Evolutionary conservation across 2,797 vertebrate species (phyloP).

Genomic region (Sebastes iracundus): DNA sequence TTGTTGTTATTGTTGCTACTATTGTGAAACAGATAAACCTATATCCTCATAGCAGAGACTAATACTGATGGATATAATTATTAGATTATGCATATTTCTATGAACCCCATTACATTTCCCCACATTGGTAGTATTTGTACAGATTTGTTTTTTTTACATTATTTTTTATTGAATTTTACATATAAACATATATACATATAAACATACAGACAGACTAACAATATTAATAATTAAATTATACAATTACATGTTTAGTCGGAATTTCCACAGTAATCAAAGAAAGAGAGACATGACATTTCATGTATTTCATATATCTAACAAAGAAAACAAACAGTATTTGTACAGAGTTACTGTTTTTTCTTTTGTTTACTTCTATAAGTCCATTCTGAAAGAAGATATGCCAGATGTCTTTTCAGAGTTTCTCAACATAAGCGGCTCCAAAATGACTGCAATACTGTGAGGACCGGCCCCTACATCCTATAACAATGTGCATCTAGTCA

Average conservation of each 20-base stretch:
- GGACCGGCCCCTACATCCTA: background rate
- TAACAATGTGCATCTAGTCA: background rate
- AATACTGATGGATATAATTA: background rate
- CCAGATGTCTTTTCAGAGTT: slow-evolving; percentile 12
- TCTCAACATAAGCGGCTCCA: background rate
- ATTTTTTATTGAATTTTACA: too few species aligned
- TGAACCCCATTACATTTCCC: background rate
- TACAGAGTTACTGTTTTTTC: background rate
- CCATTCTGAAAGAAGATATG: background rate
- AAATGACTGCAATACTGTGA: background rate
- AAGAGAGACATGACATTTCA: too few species aligned
- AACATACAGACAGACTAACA: too few species aligned
- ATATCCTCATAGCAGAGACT: background rate
- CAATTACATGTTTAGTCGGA: too few species aligned
- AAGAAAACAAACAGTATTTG: background rate
- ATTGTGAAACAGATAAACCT: background rate
- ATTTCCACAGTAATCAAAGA: too few species aligned
- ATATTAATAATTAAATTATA: too few species aligned
- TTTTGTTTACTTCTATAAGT: background rate
- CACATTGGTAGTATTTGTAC: background rate
- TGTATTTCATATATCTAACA: too few species aligned
- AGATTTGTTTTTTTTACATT: too few species aligned
- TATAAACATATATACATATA: too few species aligned
- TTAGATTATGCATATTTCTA: background rate
- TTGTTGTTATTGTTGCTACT: background rate